Evolutionary conservation across 37 sponge, comb jelly and placozoan species (phyloP), one percentile per base, ranked within the genome.

Genomic region (Spongilla lacustris): DNA sequence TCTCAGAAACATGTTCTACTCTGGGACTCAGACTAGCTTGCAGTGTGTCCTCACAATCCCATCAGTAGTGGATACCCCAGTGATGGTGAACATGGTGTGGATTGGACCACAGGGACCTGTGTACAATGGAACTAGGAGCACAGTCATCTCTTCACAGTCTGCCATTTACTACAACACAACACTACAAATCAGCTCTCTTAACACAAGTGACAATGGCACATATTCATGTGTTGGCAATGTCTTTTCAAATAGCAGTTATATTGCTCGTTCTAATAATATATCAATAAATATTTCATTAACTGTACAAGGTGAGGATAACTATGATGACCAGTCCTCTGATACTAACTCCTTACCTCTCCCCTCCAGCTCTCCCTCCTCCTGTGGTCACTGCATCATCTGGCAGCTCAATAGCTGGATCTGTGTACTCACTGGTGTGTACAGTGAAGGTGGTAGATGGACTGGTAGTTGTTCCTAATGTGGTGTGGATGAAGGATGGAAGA

Each of bases 391-490:
- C 58, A 58, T 58, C 58, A 58, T 58, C 58, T 58, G 58, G 58
- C 58, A 58, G 58, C 58, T 19, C 58, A 58, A 58, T 58, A 58
- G 83, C 88, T 82, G 88, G 88, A n/a, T 46, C n/a, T 31, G 17
- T 71, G 68, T 72, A 50, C 77, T 50, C 88, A 17, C 71, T 77
- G 31, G 80, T 38, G 17, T 88, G 88, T 46, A 83, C 35, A 67
- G 75, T 38, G 12, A 35, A 74, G 12, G 81, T 75, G 21, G n/a
- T 74, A 4, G 81, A n/a, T 12, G 13, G 67, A 41, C 46, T 87
- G 74, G 68, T 73, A 14, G 35, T 26, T 9, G 36, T 33, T 6
- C 87, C 87, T 27, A 8, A 4, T 34, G 25, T 87, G 24, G 31
- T 74, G 75, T 87, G 87, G 87, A 35, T 79, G 73, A 58, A 58